These are phyloP conservation scores for Neoniphon sammara DNA, from an alignment of 2,797 vertebrate genomes.

Conservation along the genomic window DNA sequence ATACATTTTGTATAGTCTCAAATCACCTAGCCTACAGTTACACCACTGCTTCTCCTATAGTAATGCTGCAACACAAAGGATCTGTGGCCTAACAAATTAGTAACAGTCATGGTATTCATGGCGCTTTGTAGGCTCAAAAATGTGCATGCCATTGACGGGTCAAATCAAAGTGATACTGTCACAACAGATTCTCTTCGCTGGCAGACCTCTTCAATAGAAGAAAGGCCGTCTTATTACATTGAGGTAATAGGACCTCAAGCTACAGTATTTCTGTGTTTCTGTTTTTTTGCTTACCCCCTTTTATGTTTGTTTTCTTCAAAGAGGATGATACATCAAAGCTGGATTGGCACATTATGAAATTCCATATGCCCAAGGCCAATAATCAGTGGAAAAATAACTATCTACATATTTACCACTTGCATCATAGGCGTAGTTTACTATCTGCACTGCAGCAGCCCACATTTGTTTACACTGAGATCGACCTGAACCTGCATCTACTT, in stretches of 20 bases:
- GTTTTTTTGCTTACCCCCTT: conserved; percentile 47
- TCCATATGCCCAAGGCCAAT: conserved; percentile 61
- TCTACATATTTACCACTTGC: conserved; percentile 36
- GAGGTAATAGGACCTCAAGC: conserved; percentile 56
- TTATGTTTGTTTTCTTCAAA: conserved; percentile 67
- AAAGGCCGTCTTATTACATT: conserved; percentile 54
- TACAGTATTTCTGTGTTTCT: conserved; percentile 48
- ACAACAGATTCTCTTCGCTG: conserved; percentile 66
- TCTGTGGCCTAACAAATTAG: conserved; percentile 53
- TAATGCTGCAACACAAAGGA: conserved; percentile 11
- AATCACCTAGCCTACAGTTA: conserved; percentile 7
- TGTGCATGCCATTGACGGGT: conserved; percentile 58
- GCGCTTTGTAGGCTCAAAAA: conserved; percentile 59
- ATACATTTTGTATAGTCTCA: not conserved
- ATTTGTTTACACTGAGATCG: not conserved
- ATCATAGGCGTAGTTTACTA: not conserved
- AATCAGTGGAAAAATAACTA: conserved; percentile 47
- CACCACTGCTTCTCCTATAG: not conserved
- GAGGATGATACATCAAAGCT: conserved; percentile 63
- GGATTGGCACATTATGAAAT: conserved; percentile 54
- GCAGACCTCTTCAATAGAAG: conserved; percentile 59
- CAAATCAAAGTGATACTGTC: conserved; percentile 68
- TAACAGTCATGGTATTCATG: conserved; percentile 56
- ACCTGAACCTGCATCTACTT: not conserved
- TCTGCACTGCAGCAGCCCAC: conserved; percentile 18